Conservation (phyloP, 2,113 vertebrate species). For the Numenius arquata region DNA sequence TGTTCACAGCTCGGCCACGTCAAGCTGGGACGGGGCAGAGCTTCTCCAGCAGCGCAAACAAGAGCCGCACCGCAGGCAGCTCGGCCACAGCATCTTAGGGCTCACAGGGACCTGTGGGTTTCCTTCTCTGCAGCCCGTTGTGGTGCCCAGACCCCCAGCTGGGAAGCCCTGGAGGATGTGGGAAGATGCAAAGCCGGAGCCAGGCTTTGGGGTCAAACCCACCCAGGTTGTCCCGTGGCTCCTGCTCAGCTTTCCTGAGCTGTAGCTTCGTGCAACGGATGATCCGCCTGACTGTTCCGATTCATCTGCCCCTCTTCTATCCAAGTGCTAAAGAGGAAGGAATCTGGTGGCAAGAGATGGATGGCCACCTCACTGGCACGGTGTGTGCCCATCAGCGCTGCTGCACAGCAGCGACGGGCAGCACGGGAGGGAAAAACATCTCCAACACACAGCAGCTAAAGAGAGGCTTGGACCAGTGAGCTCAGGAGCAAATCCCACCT, state of each 20-base stretch:
- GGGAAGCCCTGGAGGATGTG: not conserved
- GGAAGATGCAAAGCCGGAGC: not conserved
- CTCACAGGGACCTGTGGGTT: not conserved
- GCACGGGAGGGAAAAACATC: not conserved
- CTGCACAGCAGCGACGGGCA: not conserved
- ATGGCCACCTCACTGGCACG: fast-evolving
- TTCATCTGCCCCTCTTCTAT: not conserved
- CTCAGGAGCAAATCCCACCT: not conserved
- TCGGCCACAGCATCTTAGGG: not conserved
- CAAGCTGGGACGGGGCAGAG: not conserved
- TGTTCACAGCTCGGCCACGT: not conserved
- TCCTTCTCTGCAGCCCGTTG: fast-evolving
- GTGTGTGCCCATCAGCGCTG: fast-evolving
- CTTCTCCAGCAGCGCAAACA: not conserved
- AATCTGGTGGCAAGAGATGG: not conserved
- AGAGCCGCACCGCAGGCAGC: not conserved
- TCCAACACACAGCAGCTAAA: not conserved
- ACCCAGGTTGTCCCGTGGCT: not conserved
- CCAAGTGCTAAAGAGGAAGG: not conserved
- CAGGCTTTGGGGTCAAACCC: not conserved
- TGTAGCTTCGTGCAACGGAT: not conserved
- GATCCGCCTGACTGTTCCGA: not conserved
- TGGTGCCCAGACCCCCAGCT: not conserved
- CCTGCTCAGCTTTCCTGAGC: not conserved
- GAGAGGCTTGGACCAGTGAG: not conserved